A percentile compares a stretch with the other conserved stretches of the same genome.
phyloP scores from a whole-genome alignment of 2,113 vertebrate species.

The Chamaetylas fuelleborni region DNA sequence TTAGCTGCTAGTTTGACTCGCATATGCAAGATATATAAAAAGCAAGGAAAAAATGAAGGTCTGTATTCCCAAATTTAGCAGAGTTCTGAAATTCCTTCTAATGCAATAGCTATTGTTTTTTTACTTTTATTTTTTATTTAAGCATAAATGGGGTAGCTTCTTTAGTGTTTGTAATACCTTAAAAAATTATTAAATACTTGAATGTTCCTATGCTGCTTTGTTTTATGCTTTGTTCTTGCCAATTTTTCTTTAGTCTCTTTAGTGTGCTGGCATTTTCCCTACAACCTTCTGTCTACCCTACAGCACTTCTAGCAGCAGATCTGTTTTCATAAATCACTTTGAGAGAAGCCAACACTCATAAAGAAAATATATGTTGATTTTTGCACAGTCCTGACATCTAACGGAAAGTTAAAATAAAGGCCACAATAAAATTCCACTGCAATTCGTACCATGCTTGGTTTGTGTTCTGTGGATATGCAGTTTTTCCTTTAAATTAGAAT shows the following conservation, averaged over 20 bases:
- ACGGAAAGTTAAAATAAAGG: constrained; percentile 9
- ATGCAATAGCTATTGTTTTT: not conserved
- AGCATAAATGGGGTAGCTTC: not conserved
- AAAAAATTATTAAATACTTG: not conserved
- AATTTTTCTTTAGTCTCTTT: not conserved
- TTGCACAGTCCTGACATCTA: constrained; percentile 24
- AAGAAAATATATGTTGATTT: constrained; percentile 52
- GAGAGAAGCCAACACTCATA: constrained; percentile 51
- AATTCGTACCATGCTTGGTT: not conserved
- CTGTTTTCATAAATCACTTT: constrained; percentile 42
- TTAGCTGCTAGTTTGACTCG: not conserved
- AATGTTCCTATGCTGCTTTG: not conserved
- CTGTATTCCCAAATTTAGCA: not conserved
- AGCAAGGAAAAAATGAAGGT: not conserved
- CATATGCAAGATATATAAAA: not conserved
- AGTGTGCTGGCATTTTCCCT: not conserved
- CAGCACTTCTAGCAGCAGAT: constrained; percentile 41
- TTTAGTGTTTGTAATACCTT: not conserved
- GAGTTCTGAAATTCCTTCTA: not conserved
- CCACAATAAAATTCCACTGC: not conserved
- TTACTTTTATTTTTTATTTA: not conserved
- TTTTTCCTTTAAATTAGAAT: not conserved
- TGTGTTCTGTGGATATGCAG: not conserved
- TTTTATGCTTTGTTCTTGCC: not conserved
- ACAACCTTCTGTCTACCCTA: constrained; percentile 24